These are phyloP conservation scores for Bombus difficillimus DNA, from an alignment of 1,140 invertebrate species.

Conservation along the genomic window DNA sequence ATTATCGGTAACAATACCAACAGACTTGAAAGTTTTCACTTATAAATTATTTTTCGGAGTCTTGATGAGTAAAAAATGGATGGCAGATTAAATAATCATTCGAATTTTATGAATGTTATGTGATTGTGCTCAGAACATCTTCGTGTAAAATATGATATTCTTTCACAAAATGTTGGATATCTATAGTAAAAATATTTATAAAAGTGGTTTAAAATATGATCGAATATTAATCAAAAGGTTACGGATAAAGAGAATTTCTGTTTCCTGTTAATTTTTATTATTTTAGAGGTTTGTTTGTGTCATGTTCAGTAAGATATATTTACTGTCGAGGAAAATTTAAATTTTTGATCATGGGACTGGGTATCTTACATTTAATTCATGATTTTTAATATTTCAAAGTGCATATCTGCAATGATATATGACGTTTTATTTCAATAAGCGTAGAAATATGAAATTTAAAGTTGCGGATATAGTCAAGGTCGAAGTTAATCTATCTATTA, in stretches of 20 bases:
- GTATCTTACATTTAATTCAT: neutral
- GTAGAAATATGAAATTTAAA: neutral
- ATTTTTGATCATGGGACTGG: neutral
- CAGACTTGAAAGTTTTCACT: neutral
- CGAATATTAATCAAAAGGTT: too few relatives aligned
- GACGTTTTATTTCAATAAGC: neutral
- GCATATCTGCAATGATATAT: neutral
- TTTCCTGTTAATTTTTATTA: neutral
- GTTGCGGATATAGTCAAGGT: conserved; percentile 10
- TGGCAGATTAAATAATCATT: neutral
- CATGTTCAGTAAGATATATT: neutral
- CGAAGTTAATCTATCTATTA: neutral
- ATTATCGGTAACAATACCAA: neutral
- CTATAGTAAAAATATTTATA: neutral
- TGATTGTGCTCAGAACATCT: conserved; percentile 2
- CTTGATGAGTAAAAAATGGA: too few relatives aligned
- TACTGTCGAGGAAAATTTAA: neutral
- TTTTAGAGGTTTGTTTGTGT: neutral
- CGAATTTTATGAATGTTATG: conserved; percentile 1
- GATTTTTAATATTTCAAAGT: neutral
- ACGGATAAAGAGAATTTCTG: neutral
- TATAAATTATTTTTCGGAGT: neutral
- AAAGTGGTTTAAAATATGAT: conserved; percentile 2
- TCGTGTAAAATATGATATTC: neutral
- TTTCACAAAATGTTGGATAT: neutral